phyloP scores from a whole-genome alignment of 2,888 invertebrate species.

The Caenorhabditis becei region DNA sequence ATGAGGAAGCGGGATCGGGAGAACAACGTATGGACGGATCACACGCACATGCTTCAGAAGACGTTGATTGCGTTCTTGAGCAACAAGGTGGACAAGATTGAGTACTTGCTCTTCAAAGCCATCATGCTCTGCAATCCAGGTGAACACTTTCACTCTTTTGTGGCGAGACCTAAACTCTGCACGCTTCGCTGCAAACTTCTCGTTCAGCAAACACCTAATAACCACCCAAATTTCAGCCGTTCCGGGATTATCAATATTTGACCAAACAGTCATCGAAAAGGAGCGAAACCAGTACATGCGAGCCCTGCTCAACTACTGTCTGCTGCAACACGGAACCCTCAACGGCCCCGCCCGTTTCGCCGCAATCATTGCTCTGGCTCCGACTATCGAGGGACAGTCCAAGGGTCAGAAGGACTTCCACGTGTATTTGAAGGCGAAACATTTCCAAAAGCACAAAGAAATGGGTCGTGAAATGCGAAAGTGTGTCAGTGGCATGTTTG shows the following conservation, averaged over 20 bases:
- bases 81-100: conserved; percentile 44
- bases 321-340: conserved; percentile 46
- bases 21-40: conserved; percentile 16
- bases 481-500: conserved; percentile 48
- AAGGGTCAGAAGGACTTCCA: conserved; percentile 42
- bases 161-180: too few relatives aligned
- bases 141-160: not conserved
- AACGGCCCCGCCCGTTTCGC: conserved; percentile 43
- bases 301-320: conserved; percentile 45
- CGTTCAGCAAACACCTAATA: too few relatives aligned
- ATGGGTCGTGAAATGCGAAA: conserved; percentile 15
- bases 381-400: conserved; percentile 41
- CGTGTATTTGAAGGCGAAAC: conserved; percentile 33
- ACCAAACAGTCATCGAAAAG: conserved; percentile 49
- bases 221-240: conserved; percentile 48
- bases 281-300: conserved; percentile 44
- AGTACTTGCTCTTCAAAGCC: conserved; percentile 47
- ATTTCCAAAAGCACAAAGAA: conserved; percentile 42
- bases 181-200: too few relatives aligned
- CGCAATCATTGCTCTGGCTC: conserved; percentile 40
- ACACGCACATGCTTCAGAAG: conserved; percentile 30
- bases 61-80: conserved; percentile 49
- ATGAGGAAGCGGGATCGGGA: conserved; percentile 50
- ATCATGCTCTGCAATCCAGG: conserved; percentile 53
- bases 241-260: conserved; percentile 17